Evolutionary conservation across 2,888 invertebrate genomes (phyloP), one percentile per base, ranked within the genome.

Genomic region (Corythucha ciliata): DNA sequence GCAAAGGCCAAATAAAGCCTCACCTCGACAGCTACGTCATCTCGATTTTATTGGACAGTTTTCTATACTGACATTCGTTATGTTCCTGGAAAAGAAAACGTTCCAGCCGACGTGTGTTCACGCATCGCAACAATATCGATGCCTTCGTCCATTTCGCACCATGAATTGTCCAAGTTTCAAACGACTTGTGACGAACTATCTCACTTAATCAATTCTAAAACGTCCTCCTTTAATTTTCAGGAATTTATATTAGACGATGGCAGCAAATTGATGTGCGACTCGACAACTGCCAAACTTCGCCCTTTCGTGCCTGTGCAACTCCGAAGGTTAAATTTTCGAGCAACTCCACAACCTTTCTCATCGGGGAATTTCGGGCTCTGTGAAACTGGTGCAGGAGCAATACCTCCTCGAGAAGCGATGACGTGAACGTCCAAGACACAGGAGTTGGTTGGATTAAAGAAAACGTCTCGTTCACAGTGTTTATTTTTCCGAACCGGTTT

Each of bases 231-330:
- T 16, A 20, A 39, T 1, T 34, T 55, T 5, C 58, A 61, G 20
- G 36, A 39, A 1, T 33, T 61, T 1, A 48, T 58, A 6, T 60
- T 46, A 32, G 59, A 62, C 26, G n/a, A 18, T 44, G 25, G 14
- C 29, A 8, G 6, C 8, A n/a, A 3, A 22, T 26, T 12, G 14
- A 20, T 27, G 2, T 47, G 47, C 20, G 37, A 46, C n/a, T 4
- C 46, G 1, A 34, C 46, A 1, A 24, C 47, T 18, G 47, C 37
- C 4, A 46, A 29, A 14, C 36, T 46, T 10, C 18, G 46, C 1
- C 34, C 46, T 22, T 46, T 46, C 24, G 16, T 46, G 12, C 46
- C 46, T 6, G 5, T 3, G 1, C 2, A 16, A 7, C 24, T 46
- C 24, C 32, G 46, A 8, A 20, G 21, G 2, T 32, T 4, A 6